Conservation (phyloP, 2,888 invertebrate genomes). For the Selenia dentaria region DNA sequence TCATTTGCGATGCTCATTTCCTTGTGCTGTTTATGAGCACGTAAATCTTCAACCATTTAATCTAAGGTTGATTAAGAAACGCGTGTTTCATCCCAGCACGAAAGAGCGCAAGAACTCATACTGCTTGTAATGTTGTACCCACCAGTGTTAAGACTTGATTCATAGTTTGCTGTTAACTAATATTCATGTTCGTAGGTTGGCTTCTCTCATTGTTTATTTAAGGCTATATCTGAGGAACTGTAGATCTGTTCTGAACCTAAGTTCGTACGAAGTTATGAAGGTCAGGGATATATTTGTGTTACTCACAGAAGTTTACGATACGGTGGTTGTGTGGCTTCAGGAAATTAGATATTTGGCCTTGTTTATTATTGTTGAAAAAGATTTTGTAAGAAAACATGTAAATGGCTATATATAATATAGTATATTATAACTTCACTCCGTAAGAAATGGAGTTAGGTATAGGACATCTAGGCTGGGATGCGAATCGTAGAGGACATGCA, state of each 20-base stretch:
- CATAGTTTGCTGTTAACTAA: constrained; percentile 39
- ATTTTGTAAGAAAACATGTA: background rate
- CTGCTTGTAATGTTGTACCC: constrained; percentile 3
- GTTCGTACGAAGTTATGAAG: constrained; percentile 17
- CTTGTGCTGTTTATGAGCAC: too few relatives aligned
- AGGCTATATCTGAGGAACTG: constrained; percentile 19
- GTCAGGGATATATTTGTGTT: constrained; percentile 22
- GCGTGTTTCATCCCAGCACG: too few relatives aligned
- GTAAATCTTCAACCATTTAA: too few relatives aligned
- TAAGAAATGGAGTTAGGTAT: too few relatives aligned
- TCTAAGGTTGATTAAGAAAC: too few relatives aligned
- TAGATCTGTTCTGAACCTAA: constrained; percentile 8
- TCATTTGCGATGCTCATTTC: too few relatives aligned
- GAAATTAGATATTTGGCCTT: constrained; percentile 10
- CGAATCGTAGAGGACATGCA: too few relatives aligned
- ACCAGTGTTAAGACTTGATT: constrained; percentile 35
- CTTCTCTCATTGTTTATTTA: constrained; percentile 25
- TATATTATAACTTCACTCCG: too few relatives aligned
- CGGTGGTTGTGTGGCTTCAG: constrained; percentile 2
- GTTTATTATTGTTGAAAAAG: constrained; percentile 4
- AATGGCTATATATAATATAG: too few relatives aligned
- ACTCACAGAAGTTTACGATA: constrained; percentile 4
- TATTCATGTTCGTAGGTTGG: constrained; percentile 24
- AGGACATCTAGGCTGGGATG: too few relatives aligned
- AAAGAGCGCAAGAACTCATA: background rate